Base-by-base conservation (phyloP, 2,797 vertebrate species). In the Threskiornis aethiopicus region DNA sequence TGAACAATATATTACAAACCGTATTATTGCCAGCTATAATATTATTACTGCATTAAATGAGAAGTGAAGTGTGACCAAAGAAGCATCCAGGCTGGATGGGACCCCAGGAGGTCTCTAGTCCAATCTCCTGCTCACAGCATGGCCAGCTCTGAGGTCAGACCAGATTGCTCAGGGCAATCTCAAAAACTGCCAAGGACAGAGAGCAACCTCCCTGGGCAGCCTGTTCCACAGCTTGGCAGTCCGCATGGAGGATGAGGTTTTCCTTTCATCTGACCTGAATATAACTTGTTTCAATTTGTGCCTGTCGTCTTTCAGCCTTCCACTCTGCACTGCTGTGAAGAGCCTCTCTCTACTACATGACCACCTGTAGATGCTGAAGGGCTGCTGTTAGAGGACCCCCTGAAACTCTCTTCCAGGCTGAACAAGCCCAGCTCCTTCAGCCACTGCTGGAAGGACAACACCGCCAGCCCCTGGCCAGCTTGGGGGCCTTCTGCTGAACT, bases 121-220 rank as follows among this genome's bases (percentile, higher is more conserved):
- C 87, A 87, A 92, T 75, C 87, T 96, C 41, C 75, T 67, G 24
- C 52, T 92, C 92, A 73, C 90, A 91, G 95, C 89, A 87, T 33
- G 87, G 26, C 49, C 64, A 89, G 31, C 41, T 89, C 79, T 67
- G 26, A 87, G 95, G 65, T 91, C 94, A 88, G 69, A 71, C 25
- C 8, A 39, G 25, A 85, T 83, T 81, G 94, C 96, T 83, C 65
- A 35, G 44, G 57, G 92, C 96, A 49, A 19, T 77, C 59, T 75
- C 72, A 80, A 57, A 66, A 67, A 19, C 49, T 77, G 91, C 67
- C 78, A 81, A 39, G 73, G 59, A 89, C 5, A 0, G 64, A 73
- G 37, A 21, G 13, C 49, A 92, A 0, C 12, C 5, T 71, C 44
- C 77, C 65, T 59, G 66, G 57, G 39, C 65, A 94, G 73, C 39